phyloP scores from a whole-genome alignment of 2,113 vertebrate species.

The Crotophaga sulcirostris region DNA sequence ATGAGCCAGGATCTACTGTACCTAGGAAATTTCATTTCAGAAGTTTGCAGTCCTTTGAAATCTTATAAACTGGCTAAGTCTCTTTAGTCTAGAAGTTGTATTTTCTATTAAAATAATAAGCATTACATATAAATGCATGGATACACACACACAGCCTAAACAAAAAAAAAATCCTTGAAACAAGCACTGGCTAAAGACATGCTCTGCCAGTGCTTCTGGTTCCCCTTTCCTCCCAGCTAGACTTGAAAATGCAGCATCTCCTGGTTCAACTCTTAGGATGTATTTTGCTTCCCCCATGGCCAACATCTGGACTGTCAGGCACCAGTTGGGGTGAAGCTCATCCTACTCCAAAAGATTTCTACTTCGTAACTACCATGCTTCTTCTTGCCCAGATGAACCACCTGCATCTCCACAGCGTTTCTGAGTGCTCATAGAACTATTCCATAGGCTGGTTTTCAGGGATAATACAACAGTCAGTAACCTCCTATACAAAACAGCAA shows the following conservation, averaged over 20 bases:
- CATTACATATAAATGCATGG: not conserved
- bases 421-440: not conserved
- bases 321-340: not conserved
- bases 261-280: not conserved
- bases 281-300: rapidly evolving
- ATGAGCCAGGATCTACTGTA: not conserved
- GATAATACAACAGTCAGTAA: not conserved
- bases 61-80: not conserved
- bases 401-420: not conserved
- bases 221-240: not conserved
- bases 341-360: not conserved
- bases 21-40: not conserved
- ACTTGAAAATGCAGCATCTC: not conserved
- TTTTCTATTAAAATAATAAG: not conserved
- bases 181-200: not conserved
- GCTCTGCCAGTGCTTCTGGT: not conserved
- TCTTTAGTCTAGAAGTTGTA: not conserved
- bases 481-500: not conserved
- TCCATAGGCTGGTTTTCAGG: not conserved
- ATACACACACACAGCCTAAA: too few species aligned
- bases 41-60: not conserved
- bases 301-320: not conserved
- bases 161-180: not conserved
- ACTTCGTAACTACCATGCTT: too few species aligned
- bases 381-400: not conserved